A percentile compares a stretch with the other conserved stretches of the same genome.
Conservation (phyloP, 2,113 vertebrate genomes). For the Perccottus glenii region DNA sequence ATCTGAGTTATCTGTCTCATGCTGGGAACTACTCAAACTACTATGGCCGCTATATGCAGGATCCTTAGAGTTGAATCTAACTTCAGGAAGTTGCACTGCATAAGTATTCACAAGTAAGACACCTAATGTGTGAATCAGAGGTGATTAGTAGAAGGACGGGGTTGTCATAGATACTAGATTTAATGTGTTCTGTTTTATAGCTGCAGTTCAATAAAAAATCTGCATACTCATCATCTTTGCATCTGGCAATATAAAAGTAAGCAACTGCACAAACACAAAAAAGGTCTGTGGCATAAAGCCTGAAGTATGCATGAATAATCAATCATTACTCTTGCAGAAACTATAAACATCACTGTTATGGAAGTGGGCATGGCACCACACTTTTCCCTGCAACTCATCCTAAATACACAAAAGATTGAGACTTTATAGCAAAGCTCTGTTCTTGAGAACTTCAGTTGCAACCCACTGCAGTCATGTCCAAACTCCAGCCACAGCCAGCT, state of each 20-base stretch:
- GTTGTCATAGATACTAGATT: conserved; percentile 31
- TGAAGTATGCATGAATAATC: conserved; percentile 6
- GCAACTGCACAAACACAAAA: conserved; percentile 10
- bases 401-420: too few relatives aligned
- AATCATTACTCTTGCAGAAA: conserved; percentile 15
- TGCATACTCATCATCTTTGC: conserved; percentile 21
- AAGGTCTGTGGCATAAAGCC: conserved; percentile 18
- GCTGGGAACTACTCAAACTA: conserved; percentile 4
- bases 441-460: too few relatives aligned
- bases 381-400: too few relatives aligned
- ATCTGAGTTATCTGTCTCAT: too few relatives aligned
- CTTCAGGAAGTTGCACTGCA: conserved; percentile 15
- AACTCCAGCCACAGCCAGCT: too few relatives aligned
- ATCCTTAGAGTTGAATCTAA: conserved; percentile 27
- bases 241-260: conserved; percentile 28
- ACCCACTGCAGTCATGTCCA: too few relatives aligned
- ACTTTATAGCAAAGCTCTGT: too few relatives aligned
- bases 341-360: neutral
- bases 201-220: conserved; percentile 14
- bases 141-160: conserved; percentile 32
- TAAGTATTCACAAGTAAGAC: conserved; percentile 14
- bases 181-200: conserved; percentile 36
- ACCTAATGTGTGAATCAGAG: conserved; percentile 10
- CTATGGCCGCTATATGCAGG: too few relatives aligned
- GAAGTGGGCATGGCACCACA: neutral